phyloP scores from a whole-genome alignment of 92 coral and sea anemone species.

The Bergia sp. region DNA sequence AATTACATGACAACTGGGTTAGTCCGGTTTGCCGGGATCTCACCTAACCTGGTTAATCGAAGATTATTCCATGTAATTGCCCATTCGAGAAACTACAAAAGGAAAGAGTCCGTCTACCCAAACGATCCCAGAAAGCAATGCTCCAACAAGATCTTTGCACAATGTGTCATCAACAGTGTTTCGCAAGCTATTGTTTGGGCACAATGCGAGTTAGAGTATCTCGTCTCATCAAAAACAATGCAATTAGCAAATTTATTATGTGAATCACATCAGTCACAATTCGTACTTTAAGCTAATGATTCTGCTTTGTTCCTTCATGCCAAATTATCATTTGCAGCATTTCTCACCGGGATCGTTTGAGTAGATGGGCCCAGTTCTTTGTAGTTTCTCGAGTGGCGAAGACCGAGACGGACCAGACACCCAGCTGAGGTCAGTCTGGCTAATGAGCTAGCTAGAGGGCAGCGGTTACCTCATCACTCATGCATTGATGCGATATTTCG shows the following conservation, averaged over 20 bases:
- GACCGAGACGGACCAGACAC: constrained; percentile 16
- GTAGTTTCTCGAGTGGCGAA: constrained; percentile 3
- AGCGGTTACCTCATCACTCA: constrained; percentile 10
- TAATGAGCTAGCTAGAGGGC: constrained; percentile 10
- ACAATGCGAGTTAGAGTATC: too few species aligned
- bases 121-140: too few species aligned
- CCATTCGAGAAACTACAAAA: too few species aligned
- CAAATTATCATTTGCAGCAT: background rate
- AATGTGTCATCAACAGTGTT: too few species aligned
- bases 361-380: background rate
- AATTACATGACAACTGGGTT: background rate
- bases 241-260: too few species aligned
- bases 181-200: too few species aligned
- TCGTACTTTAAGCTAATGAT: background rate
- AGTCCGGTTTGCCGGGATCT: constrained; percentile 14
- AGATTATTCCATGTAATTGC: background rate
- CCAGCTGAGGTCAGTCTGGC: constrained; percentile 14
- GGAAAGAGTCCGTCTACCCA: too few species aligned
- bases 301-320: constrained; percentile 6
- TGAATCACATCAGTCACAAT: constrained; percentile 1
- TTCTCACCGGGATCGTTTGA: background rate
- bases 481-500: constrained; percentile 7
- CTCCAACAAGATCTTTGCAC: too few species aligned
- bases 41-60: constrained; percentile 6
- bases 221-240: too few species aligned